These are phyloP conservation scores for Rhagonycha lutea DNA, from an alignment of 2,888 invertebrate species.

Conservation along the genomic window DNA sequence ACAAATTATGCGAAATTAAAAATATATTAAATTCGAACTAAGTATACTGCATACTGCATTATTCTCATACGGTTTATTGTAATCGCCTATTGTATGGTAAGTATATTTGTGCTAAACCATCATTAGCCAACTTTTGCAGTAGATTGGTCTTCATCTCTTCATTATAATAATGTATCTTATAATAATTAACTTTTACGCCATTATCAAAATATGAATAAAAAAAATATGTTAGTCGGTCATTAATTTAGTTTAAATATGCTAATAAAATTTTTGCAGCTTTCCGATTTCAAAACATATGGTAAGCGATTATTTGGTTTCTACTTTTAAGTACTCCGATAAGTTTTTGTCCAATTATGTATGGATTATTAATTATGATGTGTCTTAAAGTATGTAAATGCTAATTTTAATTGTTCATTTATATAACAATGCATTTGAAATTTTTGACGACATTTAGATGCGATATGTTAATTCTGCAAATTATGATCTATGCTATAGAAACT, in stretches of 20 bases:
- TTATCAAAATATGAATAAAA: neutral
- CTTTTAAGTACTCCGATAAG: neutral
- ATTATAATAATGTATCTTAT: neutral
- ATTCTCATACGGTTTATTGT: too few species aligned
- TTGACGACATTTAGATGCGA: neutral
- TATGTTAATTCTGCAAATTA: neutral
- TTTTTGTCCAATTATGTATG: neutral
- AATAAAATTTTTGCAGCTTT: neutral
- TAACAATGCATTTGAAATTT: neutral
- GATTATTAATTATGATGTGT: neutral
- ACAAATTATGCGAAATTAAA: neutral
- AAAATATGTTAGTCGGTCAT: neutral
- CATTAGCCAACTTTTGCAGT: neutral
- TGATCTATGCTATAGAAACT: neutral
- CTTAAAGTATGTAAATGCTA: neutral
- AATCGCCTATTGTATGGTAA: too few species aligned
- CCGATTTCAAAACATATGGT: slow-evolving; percentile 3
- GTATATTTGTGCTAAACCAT: neutral
- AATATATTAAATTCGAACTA: neutral
- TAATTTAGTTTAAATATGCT: neutral
- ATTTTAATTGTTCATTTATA: neutral
- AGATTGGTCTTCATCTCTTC: neutral
- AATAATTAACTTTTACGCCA: neutral
- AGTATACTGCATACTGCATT: too few species aligned
- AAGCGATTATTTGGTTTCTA: slow-evolving; percentile 2